Base-by-base conservation (phyloP, 2,888 invertebrate species). In the Zygaena filipendulae region DNA sequence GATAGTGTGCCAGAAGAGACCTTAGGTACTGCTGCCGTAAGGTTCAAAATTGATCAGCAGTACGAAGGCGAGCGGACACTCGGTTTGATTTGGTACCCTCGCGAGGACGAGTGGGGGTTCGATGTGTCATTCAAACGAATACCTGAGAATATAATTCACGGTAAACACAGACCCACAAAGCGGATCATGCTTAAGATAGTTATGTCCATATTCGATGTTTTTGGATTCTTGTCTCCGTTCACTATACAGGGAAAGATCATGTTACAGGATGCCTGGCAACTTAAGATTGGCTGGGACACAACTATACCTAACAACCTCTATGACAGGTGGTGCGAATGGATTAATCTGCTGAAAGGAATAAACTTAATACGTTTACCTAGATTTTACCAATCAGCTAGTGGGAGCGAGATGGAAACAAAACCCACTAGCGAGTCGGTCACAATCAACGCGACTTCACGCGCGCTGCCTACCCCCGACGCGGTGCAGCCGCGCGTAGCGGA, bases 141-240 rank as follows among this genome's bases (percentile, higher is more conserved):
- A 4, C 28, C 22, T 3, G 9, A 29, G 5, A 14, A 21, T 2
- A 20, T 38, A 7, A 12, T 27, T 2, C 16, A 12, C 3, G 26
- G 32, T 8, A n/a, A 23, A n/a, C n/a, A 27, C 21, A 14, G 7
- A 19, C 34, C 37, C 2, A 42, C 38, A 0, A 42, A 42, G 14
- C 12, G 40, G 12, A 29, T 31, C 9, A 16, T 37, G 6, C 22
- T 40, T 9, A 13, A 23, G 2, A 8, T 31, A 1, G 14, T 39
- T 1, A 38, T 36, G 30, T 32, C 36, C 1, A 24, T 43, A 1
- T 41, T 40, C 18, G 43, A 45, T 23, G 23, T 39, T 4, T 30
- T 32, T 18, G 41, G 39, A 7, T 30, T 35, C 13, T 25, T 32
- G 1, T n/a, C 24, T 6, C 42, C 42, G 3, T 25, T 35, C 5